Evolutionary conservation across 1,140 invertebrate genomes (phyloP), one percentile per base, ranked within the genome.

Genomic region (Drosophila novamexicana): DNA sequence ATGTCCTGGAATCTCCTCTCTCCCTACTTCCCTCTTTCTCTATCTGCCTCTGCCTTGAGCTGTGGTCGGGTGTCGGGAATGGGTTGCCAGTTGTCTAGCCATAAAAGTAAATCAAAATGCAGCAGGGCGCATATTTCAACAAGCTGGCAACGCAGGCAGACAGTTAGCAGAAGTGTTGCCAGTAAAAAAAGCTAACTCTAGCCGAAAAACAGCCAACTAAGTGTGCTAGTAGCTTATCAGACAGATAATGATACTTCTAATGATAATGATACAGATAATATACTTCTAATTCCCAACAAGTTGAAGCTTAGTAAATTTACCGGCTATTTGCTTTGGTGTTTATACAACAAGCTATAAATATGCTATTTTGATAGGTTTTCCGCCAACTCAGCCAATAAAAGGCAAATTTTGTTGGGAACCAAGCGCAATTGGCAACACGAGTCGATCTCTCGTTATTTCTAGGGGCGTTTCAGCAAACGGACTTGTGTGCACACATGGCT

Each of bases 61-160:
- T 45, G 12, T 45, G 22, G 22, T 29, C 37, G 34, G 14, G 7
- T n/a, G 44, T 10, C 10, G 16, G 40, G 18, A 18, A 22, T 40
- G 67, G 59, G 29, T 22, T 29, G 61, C 45, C 68, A 47, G 50
- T 67, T 77, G 80, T 89, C 84, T 84, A 69, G 84, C 80, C 83
- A 81, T 89, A 79, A 81, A 88, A 89, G 84, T 88, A 88, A 88
- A 88, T 88, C 84, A 89, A 89, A 89, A 83, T 89, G 84, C 84
- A 89, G 69, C 73, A 82, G 63, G 53, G 78, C 66, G 72, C 75
- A 77, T 81, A 80, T 79, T 83, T 79, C 73, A 59, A 40, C 62
- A 40, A 53, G 29, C 39, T 68, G 42, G 73, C 63, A 81, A 40
- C 36, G 7, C 39, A 72, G 42, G 64, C 64, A 88, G 68, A 79